Percentiles rank a stretch among this genome's conserved stretches.
Conservation (phyloP, 2,113 vertebrate genomes). For the Micronycteris hirsuta region DNA sequence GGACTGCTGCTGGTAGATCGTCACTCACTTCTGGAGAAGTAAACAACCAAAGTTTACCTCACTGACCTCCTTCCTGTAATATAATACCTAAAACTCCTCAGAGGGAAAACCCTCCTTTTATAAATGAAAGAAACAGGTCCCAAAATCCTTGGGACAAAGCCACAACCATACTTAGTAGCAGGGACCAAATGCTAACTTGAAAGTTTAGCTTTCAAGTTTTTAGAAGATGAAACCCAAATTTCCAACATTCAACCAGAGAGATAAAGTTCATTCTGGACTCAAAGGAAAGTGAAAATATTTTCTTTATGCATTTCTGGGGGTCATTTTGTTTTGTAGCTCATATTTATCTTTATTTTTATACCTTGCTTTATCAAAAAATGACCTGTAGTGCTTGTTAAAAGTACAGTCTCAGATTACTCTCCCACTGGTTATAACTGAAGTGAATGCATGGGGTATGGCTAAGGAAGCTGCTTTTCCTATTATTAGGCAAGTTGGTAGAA, state of each 20-base stretch:
- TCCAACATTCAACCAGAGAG: neutral
- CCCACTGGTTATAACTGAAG: neutral
- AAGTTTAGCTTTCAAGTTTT: neutral
- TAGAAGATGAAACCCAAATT: neutral
- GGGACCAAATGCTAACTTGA: neutral
- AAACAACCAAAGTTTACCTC: neutral
- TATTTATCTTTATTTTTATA: neutral
- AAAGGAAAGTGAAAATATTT: neutral
- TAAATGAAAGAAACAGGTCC: neutral
- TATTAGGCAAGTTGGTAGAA: neutral
- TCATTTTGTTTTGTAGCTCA: neutral
- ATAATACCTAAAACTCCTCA: neutral
- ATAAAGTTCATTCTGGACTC: neutral
- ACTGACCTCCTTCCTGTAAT: neutral
- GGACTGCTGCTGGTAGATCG: neutral
- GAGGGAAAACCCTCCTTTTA: neutral
- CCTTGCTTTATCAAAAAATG: neutral
- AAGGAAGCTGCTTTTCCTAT: neutral
- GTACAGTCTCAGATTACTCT: neutral
- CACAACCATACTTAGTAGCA: neutral
- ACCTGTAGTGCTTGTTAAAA: neutral
- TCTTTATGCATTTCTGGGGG: neutral
- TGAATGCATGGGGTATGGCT: neutral
- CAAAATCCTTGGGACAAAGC: neutral
- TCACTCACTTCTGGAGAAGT: neutral